Conservation (phyloP, 2,113 vertebrate species). For the Channa argus region DNA sequence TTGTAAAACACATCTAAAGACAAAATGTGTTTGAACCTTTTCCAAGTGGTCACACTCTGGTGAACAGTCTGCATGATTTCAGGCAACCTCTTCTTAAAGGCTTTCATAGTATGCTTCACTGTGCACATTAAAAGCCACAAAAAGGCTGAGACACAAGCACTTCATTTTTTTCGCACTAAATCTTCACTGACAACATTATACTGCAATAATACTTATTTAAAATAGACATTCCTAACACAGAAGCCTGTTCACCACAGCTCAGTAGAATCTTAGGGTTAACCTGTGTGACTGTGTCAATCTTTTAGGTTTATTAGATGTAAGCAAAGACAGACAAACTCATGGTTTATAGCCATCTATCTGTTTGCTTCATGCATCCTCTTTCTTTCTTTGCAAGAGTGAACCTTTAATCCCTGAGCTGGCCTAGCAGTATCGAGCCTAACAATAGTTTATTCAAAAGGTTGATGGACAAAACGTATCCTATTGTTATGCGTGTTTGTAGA, state of each 20-base stretch:
- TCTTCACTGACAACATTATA: no score
- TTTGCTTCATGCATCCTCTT: slow-evolving; percentile 2
- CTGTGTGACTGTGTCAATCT: background rate
- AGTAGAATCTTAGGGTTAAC: background rate
- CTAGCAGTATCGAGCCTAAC: slow-evolving; percentile 19
- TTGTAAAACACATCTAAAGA: no score
- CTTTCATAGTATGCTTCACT: background rate
- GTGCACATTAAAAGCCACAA: background rate
- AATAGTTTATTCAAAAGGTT: slow-evolving; percentile 13
- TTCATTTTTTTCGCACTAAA: background rate
- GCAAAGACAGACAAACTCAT: background rate
- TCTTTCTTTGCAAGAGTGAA: slow-evolving; percentile 17
- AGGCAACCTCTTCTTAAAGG: background rate
- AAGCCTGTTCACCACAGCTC: background rate
- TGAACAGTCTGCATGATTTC: background rate
- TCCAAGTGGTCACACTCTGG: no score
- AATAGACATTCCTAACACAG: background rate
- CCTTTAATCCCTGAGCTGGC: background rate
- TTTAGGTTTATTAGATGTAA: background rate
- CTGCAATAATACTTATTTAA: background rate
- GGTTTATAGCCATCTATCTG: slow-evolving; percentile 14
- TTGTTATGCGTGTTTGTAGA: background rate
- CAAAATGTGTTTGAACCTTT: no score
- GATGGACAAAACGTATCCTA: background rate
- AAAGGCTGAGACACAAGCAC: background rate